Conservation (phyloP, 2,113 vertebrate genomes). For the Ictalurus punctatus region DNA sequence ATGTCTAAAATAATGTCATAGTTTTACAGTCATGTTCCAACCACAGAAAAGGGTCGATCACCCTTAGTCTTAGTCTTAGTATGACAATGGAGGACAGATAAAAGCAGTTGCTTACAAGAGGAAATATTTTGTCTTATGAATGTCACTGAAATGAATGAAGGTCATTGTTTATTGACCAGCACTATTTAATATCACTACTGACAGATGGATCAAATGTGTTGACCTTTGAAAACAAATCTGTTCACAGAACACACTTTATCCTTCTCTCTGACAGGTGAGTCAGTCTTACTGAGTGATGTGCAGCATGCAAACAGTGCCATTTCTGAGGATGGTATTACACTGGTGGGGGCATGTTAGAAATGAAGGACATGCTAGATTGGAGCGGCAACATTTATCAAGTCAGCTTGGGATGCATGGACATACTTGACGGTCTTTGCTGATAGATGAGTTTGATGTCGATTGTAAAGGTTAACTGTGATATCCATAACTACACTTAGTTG, state of each 20-base stretch:
- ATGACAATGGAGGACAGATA: no score
- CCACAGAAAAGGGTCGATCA: no score
- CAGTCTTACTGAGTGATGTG: not conserved
- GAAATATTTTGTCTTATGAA: not conserved
- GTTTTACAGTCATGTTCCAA: not conserved
- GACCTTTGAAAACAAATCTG: constrained; percentile 16
- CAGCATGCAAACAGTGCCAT: not conserved
- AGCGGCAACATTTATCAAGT: constrained; percentile 14
- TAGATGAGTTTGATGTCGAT: not conserved
- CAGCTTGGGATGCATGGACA: not conserved
- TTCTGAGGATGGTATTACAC: not conserved
- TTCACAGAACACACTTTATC: not conserved
- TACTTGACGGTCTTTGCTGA: not conserved
- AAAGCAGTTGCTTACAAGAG: no score
- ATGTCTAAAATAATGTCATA: not conserved
- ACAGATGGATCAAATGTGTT: not conserved
- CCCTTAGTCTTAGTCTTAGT: no score
- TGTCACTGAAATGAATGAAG: not conserved
- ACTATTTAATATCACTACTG: not conserved
- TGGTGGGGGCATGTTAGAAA: not conserved
- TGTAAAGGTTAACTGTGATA: not conserved
- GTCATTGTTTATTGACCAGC: not conserved
- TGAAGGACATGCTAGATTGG: not conserved
- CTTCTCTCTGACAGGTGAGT: constrained; percentile 6
- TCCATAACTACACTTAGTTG: not conserved